Conservation (phyloP, 2,888 invertebrate species). For the Acanthosepion lycidas region DNA sequence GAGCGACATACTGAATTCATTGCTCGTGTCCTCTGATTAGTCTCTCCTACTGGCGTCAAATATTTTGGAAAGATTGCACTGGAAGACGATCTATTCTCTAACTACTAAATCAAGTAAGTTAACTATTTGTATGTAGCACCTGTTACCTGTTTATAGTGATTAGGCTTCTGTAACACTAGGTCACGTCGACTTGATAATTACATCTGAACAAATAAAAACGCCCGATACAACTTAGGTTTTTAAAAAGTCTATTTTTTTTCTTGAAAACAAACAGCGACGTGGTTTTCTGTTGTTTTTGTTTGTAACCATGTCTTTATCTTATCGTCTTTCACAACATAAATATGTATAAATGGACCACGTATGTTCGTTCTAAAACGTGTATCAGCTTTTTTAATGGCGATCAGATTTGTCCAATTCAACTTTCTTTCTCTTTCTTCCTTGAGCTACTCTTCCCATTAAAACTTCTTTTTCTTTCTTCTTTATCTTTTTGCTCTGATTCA, state of each 20-base stretch:
- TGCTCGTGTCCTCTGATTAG: neutral
- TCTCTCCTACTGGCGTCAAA: neutral
- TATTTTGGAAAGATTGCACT: neutral
- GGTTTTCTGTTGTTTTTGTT: neutral
- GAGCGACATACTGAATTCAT: neutral
- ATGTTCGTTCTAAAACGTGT: neutral
- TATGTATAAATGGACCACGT: constrained; percentile 8
- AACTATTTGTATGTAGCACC: neutral
- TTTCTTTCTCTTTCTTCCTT: neutral
- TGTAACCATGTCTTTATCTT: neutral
- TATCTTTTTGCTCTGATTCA: neutral
- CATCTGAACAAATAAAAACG: neutral
- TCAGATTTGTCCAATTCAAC: neutral
- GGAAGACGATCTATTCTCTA: neutral
- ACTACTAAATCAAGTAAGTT: neutral
- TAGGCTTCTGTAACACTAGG: neutral
- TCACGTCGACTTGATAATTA: constrained; percentile 33
- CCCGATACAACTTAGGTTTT: neutral
- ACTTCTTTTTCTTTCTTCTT: neutral
- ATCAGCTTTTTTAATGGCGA: neutral
- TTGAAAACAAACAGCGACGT: neutral
- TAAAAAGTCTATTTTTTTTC: neutral
- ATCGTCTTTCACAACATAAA: neutral
- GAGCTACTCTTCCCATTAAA: neutral
- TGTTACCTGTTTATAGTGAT: neutral